These are phyloP conservation scores for Forbesichthys agassizii DNA, from an alignment of 2,113 vertebrate species.

Conservation along the genomic window DNA sequence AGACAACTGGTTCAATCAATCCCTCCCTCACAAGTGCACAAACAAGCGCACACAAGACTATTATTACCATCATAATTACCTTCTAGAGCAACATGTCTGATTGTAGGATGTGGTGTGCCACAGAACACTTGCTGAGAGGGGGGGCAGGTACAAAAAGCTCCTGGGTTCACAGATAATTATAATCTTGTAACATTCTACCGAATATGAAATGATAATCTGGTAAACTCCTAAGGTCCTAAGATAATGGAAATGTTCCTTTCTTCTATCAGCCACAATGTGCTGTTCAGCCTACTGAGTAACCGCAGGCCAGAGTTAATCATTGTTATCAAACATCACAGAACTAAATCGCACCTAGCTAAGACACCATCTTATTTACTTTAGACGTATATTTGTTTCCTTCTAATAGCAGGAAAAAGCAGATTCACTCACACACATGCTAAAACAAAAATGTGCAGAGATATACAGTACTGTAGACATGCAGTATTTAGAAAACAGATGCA, in stretches of 20 bases:
- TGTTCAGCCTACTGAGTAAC: slow-evolving; percentile 35
- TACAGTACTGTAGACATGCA: not conserved
- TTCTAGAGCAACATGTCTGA: slow-evolving; percentile 16
- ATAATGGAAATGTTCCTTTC: slow-evolving; percentile 41
- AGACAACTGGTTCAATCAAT: not conserved
- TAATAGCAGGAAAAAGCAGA: too few species aligned
- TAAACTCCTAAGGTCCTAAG: slow-evolving; percentile 44
- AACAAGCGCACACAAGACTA: not conserved
- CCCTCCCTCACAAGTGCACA: slow-evolving; percentile 1
- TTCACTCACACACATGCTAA: too few species aligned
- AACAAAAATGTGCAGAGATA: too few species aligned
- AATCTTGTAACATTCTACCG: slow-evolving; percentile 33
- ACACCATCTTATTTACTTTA: not conserved
- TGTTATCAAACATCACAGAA: slow-evolving; percentile 30
- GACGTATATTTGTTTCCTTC: too few species aligned
- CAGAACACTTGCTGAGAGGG: not conserved
- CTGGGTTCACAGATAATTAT: slow-evolving; percentile 41
- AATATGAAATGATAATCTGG: slow-evolving; percentile 50
- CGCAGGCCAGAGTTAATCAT: slow-evolving; percentile 33
- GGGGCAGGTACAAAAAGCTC: slow-evolving; percentile 26
- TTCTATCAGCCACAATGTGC: slow-evolving; percentile 26
- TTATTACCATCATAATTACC: slow-evolving; percentile 18
- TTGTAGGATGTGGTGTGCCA: not conserved
- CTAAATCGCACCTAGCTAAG: slow-evolving; percentile 24
- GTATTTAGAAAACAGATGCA: not conserved